phyloP scores from a whole-genome alignment of 2,888 invertebrate species.

The Diadegma fenestrale region DNA sequence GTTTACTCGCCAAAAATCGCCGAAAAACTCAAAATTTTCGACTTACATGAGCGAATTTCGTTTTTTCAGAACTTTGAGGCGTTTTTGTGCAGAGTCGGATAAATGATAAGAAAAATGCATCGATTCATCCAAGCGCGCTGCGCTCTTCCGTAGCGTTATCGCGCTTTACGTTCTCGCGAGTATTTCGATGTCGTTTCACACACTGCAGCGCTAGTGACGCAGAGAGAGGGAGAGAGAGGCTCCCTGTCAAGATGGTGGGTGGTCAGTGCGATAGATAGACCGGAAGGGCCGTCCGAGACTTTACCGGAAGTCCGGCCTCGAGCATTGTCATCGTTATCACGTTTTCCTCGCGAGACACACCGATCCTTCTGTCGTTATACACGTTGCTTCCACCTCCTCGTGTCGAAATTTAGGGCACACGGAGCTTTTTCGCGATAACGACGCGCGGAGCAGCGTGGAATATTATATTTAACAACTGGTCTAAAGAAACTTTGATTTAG shows the following conservation, averaged over 20 bases:
- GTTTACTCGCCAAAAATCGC: background rate
- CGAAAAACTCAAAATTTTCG: too few species aligned
- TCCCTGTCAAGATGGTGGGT: conserved; percentile 49
- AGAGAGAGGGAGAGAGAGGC: background rate
- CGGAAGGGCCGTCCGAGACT: conserved; percentile 69
- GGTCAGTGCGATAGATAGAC: conserved; percentile 66
- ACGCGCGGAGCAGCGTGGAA: background rate
- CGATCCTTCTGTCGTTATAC: conserved; percentile 46
- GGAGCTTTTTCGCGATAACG: conserved; percentile 9
- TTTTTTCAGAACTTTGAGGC: too few species aligned
- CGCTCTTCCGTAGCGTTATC: conserved; percentile 4
- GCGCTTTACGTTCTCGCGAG: conserved; percentile 12
- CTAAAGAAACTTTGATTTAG: background rate
- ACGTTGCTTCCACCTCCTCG: background rate
- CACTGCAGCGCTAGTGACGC: background rate
- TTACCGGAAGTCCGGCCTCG: conserved; percentile 72
- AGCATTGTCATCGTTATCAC: conserved; percentile 73
- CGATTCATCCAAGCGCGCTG: conserved; percentile 29
- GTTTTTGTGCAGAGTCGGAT: background rate
- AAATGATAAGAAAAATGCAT: conserved; percentile 42
- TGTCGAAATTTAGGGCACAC: conserved; percentile 66
- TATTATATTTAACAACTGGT: background rate
- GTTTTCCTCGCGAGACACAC: conserved; percentile 70
- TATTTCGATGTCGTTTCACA: conserved; percentile 52
- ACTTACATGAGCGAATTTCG: too few species aligned